Base-by-base conservation (phyloP, 2,113 vertebrate species). In the Neoarius graeffei region DNA sequence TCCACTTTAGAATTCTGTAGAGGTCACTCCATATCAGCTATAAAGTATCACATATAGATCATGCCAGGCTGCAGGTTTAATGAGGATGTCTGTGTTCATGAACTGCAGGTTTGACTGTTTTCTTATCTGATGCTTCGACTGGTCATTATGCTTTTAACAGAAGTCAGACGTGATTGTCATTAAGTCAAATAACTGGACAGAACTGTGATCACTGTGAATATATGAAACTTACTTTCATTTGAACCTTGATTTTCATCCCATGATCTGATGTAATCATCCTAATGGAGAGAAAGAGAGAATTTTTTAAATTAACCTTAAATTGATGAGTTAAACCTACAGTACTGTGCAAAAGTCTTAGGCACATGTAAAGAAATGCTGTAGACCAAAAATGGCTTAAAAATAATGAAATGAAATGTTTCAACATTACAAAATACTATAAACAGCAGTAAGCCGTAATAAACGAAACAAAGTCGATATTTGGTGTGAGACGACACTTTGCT, bases 241-340 rank as follows among this genome's bases (percentile, higher is more conserved):
- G 96, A 96, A 81, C 93, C 94, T 94, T 96, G 97, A 92, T 93
- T 97, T 93, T 97, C 97, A 93, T 97, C 97, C 97, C 97, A 97
- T 93, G 96, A 96, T 91, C 96, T 96, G 90, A 97, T 97, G 91
- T 98, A 97, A 92, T 98, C 97, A 90, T 98, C 97, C 97, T 98
- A 89, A 71, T 91, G 89, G 93, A 89, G 67, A 91, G 85, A 90
- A 66, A 59, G 17, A 74, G 60, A 20, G n/a, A 30, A 60, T 83
- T 20, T n/a, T 23, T 87, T 66, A 17, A 67, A 42, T 19, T 10
- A 73, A 42, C 11, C 69, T 52, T 13, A 2, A 60, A 79, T 52
- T 77, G 25, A 23, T 79, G 48, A 67, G 52, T 8, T 20, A 35
- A 86, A 56, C 35, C 8, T 42, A 59, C 42, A 42, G 42, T 42